Conservation (phyloP, 2,888 invertebrate species). For the Eilema griseolum region DNA sequence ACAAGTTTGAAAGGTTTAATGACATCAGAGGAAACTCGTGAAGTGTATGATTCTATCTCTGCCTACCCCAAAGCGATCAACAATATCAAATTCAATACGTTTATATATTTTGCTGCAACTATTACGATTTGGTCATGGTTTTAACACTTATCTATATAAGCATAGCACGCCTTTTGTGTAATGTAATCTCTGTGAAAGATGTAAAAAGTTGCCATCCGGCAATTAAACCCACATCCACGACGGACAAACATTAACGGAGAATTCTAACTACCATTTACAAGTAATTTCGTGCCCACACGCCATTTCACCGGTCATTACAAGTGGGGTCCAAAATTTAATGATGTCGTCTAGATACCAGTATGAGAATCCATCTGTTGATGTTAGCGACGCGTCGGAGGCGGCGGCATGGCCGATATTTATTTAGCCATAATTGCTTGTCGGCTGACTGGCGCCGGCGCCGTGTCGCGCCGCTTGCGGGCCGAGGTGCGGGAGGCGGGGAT, state of each 20-base stretch:
- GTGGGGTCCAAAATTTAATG: constrained; percentile 73
- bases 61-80: too few relatives aligned
- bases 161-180: too few relatives aligned
- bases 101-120: too few relatives aligned
- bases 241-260: constrained; percentile 63
- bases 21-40: not conserved
- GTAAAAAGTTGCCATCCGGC: too few relatives aligned
- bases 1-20: not conserved
- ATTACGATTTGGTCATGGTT: too few relatives aligned
- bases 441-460: constrained; percentile 85
- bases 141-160: too few relatives aligned
- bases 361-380: constrained; percentile 79
- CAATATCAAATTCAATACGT: too few relatives aligned
- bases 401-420: constrained; percentile 85
- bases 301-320: constrained; percentile 70
- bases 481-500: constrained; percentile 45
- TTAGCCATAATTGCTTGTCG: constrained; percentile 87
- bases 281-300: constrained; percentile 71
- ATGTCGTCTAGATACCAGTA: constrained; percentile 78
- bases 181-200: too few relatives aligned
- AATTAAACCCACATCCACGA: constrained; percentile 68
- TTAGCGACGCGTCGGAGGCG: constrained; percentile 75
- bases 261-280: constrained; percentile 69
- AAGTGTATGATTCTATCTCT: not conserved
- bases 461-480: constrained; percentile 70